These are phyloP conservation scores for Hydrolagus affinis DNA, from an alignment of 2,113 vertebrate species.

Conservation along the genomic window DNA sequence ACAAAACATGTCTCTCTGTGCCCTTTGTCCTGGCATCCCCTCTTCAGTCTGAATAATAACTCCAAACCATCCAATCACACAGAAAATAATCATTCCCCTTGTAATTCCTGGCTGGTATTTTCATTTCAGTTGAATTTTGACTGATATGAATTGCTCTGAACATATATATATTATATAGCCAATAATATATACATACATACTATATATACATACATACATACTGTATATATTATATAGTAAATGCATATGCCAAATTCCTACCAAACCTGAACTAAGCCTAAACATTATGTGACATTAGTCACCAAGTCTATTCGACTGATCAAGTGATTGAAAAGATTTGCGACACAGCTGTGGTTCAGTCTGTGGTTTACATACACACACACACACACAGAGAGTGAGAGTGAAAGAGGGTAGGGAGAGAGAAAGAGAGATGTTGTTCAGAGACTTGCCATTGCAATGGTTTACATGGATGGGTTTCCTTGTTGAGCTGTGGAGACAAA, in stretches of 20 bases:
- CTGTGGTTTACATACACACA: constrained; percentile 17
- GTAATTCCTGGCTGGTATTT: not conserved
- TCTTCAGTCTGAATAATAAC: not conserved
- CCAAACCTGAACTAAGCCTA: not conserved
- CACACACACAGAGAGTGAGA: too few species aligned
- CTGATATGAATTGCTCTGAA: not conserved
- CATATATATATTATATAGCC: too few species aligned
- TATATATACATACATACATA: too few species aligned
- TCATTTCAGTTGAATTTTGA: not conserved
- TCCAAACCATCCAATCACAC: not conserved
- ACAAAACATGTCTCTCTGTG: not conserved
- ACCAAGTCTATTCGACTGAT: not conserved
- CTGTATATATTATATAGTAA: too few species aligned
- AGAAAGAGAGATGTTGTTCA: constrained; percentile 18
- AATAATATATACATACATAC: too few species aligned
- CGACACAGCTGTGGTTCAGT: not conserved
- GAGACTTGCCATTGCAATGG: constrained; percentile 21
- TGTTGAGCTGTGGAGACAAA: constrained; percentile 2
- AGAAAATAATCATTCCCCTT: not conserved
- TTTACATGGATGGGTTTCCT: constrained; percentile 12
- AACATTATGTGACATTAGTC: not conserved
- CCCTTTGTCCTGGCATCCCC: not conserved
- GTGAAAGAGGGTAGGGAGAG: too few species aligned
- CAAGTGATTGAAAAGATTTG: constrained; percentile 26
- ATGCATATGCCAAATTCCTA: too few species aligned